Evolutionary conservation across 2,888 invertebrate genomes (phyloP), one percentile per base, ranked within the genome.

Genomic region (Neoascia interrupta): DNA sequence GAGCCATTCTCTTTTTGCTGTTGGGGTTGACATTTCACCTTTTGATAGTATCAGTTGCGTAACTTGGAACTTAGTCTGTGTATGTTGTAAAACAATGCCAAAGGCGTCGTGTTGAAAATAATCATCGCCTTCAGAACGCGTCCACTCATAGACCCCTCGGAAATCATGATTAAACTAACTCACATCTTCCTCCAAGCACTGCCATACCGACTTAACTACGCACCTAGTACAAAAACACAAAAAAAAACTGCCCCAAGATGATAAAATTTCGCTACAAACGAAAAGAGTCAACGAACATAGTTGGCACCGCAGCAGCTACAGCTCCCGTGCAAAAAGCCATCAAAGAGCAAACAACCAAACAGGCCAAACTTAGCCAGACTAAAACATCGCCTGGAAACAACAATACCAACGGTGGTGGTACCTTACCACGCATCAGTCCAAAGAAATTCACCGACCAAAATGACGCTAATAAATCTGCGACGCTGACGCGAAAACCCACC

Each of bases 191-290:
- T n/a, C n/a, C n/a, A n/a, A n/a, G n/a, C n/a, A 63, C 47, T 54
- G 54, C 23, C 23, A 47, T 45, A 36, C 6, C 5, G 6, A 47
- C n/a, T 21, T 15, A 36, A 28, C 6, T 18, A 5, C 16, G 23
- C 4, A n/a, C n/a, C n/a, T n/a, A n/a, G n/a, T n/a, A n/a, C n/a
- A n/a, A n/a, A n/a, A n/a, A n/a, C n/a, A n/a, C n/a, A 36, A 8
- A 37, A 36, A 47, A 45, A 34, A 63, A 36, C 2, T 15, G n/a
- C 69, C 10, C 10, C 85, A 86, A 82, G 82, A 92, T 92, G 92
- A 92, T 92, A 81, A 92, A 92, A 89, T 92, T 92, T 89, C 91
- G 92, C 81, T 92, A 92, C 83, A 92, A 92, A 84, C 91, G 92
- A 81, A 92, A 92, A 86, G 92, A 92, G 85, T 84, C 86, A 76